Evolutionary conservation across 2,797 vertebrate genomes (phyloP), one percentile per base, ranked within the genome.

Genomic region (Mastacembelus armatus): DNA sequence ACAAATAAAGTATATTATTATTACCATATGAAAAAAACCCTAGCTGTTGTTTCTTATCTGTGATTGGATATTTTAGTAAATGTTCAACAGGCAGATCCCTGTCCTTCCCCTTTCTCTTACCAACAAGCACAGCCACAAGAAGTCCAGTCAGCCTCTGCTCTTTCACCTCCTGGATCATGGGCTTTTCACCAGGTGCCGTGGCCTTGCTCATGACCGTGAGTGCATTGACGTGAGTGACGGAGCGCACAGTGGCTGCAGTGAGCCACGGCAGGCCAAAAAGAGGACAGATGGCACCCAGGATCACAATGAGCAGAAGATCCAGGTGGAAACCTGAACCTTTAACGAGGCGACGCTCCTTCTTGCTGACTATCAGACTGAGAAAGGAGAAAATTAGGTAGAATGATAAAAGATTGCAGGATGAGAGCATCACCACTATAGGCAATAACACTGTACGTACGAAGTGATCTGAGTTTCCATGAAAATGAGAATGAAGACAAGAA

Each of bases 401-500:
- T n/a, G 10, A 29, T 7, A 10, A 21, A 35, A 12, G 11, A 1
- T 14, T 9, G 1, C 49, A 16, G 15, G 21, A 10, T 9, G 9
- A 15, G 4, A 18, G 9, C 10, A 15, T 40, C 18, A 18, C 5
- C 1, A 8, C 15, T 21, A 7, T 2, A n/a, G 2, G 12, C 14
- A 3, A 45, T 66, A 10, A 47, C 7, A n/a, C 7, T 7, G 27
- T 45, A 92, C 97, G 90, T 90, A 98, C 97, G 96, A 96, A 7
- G 98, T 99, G 82, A 99, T 99, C 84, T 99, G 98, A 4, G 97
- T 98, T 91, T 99, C 98, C 98, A 99, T 99, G 88, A 99, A 99
- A 90, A 99, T 99, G 69, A 99, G 95, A 87, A 99, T 99, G 88
- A 99, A 98, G 82, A 99, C 97, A 2, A 99, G 92, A 36, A 98